Evolutionary conservation across 1,140 invertebrate genomes (phyloP).

Genomic region (Papilio polytes): DNA sequence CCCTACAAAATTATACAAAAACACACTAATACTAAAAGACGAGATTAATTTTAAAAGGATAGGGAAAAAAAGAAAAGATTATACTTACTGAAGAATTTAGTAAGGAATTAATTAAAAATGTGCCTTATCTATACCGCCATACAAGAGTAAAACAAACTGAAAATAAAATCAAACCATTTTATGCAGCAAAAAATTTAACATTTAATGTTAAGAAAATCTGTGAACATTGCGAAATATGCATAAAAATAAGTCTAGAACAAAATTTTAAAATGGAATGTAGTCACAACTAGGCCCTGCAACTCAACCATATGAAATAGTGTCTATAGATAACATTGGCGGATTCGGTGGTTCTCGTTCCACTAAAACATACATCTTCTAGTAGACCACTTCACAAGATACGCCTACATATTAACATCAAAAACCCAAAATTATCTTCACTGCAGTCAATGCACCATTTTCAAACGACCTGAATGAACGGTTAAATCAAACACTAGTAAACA

Average conservation of each 20-base stretch:
- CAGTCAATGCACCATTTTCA: conserved; percentile 16
- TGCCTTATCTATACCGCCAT: conserved; percentile 51
- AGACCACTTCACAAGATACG: conserved; percentile 43
- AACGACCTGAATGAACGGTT: conserved; percentile 30
- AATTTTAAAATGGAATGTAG: conserved; percentile 57
- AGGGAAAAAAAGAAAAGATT: conserved; percentile 47
- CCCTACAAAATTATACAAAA: neutral
- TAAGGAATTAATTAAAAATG: conserved; percentile 45
- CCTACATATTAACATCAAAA: conserved; percentile 40
- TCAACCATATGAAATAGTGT: conserved; percentile 51
- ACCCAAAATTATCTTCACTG: conserved; percentile 37
- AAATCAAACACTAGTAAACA: conserved; percentile 7
- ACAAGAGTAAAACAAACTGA: conserved; percentile 50
- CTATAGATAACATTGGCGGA: conserved; percentile 47
- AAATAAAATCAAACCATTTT: conserved; percentile 50
- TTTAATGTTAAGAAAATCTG: conserved; percentile 50
- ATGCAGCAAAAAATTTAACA: conserved; percentile 51
- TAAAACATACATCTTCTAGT: conserved; percentile 42
- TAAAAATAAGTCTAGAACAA: conserved; percentile 71
- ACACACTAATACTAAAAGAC: neutral
- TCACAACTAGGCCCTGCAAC: conserved; percentile 65
- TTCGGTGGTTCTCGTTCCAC: conserved; percentile 43
- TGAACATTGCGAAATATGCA: conserved; percentile 59
- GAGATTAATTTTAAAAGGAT: conserved; percentile 50
- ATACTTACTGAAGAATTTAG: conserved; percentile 50